Conservation (phyloP, 2,888 invertebrate genomes). For the Tenodera sinensis region DNA sequence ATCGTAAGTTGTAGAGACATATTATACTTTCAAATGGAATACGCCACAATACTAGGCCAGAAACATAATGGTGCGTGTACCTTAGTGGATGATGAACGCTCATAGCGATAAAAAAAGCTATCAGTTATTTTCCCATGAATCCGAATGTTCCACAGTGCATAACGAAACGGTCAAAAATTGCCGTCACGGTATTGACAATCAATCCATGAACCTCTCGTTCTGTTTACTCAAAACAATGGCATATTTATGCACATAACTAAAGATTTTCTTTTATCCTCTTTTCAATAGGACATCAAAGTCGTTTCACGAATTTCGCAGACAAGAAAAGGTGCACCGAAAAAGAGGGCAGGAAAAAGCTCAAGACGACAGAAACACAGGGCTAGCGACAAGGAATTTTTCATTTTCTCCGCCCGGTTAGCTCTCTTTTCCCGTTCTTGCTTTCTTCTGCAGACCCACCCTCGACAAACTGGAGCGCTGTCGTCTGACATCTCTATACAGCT, state of each 20-base stretch:
- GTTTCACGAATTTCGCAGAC: not conserved
- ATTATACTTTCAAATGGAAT: too few relatives aligned
- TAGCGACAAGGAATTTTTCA: slow-evolving; percentile 5
- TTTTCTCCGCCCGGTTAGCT: slow-evolving; percentile 14
- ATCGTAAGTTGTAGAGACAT: too few relatives aligned
- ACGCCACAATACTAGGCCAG: too few relatives aligned
- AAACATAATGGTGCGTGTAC: too few relatives aligned
- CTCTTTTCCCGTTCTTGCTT: not conserved
- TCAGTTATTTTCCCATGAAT: not conserved
- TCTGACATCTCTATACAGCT: not conserved
- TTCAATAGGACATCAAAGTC: not conserved
- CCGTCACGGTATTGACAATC: too few relatives aligned
- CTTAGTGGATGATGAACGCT: too few relatives aligned
- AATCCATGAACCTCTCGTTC: not conserved
- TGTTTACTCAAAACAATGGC: not conserved
- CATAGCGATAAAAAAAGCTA: too few relatives aligned
- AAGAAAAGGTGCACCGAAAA: not conserved
- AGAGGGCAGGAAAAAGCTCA: not conserved
- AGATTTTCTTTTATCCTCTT: not conserved
- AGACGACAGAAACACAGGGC: not conserved
- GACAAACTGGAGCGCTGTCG: not conserved
- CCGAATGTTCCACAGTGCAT: not conserved
- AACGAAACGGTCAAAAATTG: not conserved
- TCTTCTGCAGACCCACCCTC: not conserved
- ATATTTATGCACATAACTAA: not conserved